phyloP scores from a whole-genome alignment of 1,140 invertebrate genomes.

The Bilobella aurantiaca region DNA sequence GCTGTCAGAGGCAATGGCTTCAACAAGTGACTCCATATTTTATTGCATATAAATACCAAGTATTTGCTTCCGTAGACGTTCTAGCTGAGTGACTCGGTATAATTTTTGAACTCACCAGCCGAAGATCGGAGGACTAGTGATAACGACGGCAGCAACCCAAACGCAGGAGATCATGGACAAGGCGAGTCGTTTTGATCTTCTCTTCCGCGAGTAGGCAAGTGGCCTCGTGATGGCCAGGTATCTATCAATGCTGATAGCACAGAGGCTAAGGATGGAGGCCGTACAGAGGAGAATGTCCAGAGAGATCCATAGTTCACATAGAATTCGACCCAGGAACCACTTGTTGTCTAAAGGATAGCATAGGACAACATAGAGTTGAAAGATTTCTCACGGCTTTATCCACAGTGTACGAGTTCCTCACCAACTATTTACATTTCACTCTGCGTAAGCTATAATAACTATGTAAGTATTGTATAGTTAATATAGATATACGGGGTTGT shows the following conservation, averaged over 20 bases:
- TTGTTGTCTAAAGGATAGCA: slow-evolving; percentile 34
- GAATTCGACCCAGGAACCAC: slow-evolving; percentile 37
- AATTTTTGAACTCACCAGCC: slow-evolving; percentile 69
- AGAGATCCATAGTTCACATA: slow-evolving; percentile 69
- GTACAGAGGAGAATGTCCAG: slow-evolving; percentile 88
- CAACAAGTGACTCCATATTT: too few species aligned
- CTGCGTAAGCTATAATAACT: too few species aligned
- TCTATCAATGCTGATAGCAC: slow-evolving; percentile 50
- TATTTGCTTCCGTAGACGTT: too few species aligned
- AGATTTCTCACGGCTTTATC: background rate
- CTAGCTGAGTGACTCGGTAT: too few species aligned
- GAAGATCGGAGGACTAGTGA: slow-evolving; percentile 50
- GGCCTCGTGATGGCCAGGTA: slow-evolving; percentile 54
- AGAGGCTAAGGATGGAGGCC: slow-evolving; percentile 44
- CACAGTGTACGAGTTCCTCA: too few species aligned
- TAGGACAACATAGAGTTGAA: too few species aligned
- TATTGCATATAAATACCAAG: too few species aligned
- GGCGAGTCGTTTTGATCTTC: slow-evolving; percentile 47
- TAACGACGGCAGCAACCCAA: slow-evolving; percentile 44
- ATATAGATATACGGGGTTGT: too few species aligned
- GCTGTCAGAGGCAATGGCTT: too few species aligned
- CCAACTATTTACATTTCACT: too few species aligned
- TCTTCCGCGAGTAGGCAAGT: slow-evolving; percentile 48
- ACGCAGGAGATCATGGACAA: slow-evolving; percentile 48
- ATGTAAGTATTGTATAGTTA: too few species aligned